Evolutionary conservation across 2,113 vertebrate genomes (phyloP).

Genomic region (Bettongia penicillata): DNA sequence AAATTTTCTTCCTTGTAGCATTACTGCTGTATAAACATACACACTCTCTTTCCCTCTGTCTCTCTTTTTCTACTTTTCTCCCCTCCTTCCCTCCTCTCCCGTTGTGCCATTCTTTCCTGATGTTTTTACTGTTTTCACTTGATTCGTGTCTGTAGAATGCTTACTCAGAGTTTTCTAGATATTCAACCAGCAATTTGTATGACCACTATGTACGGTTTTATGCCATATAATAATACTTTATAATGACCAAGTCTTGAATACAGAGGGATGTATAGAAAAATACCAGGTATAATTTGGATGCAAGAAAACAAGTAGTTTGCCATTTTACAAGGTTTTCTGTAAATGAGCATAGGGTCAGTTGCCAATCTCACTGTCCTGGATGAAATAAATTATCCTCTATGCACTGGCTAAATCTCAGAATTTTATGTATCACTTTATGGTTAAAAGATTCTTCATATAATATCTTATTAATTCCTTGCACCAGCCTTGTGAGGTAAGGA

Average conservation of each 20-base stretch:
- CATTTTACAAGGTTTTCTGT: not conserved
- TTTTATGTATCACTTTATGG: not conserved
- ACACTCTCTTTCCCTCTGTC: not conserved
- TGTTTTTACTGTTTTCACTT: not conserved
- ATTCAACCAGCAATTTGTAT: not conserved
- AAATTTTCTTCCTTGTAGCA: too few relatives aligned
- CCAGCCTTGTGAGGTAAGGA: not conserved
- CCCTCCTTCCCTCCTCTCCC: not conserved
- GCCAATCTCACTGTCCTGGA: not conserved
- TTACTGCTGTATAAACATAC: not conserved
- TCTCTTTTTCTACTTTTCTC: not conserved
- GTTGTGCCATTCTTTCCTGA: not conserved
- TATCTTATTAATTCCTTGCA: not conserved
- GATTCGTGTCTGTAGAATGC: not conserved
- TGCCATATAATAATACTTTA: not conserved
- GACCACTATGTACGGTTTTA: not conserved
- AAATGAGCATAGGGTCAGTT: not conserved
- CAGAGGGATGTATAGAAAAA: not conserved
- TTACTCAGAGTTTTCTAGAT: not conserved
- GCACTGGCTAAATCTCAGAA: not conserved
- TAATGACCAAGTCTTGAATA: not conserved
- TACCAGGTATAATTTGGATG: not conserved
- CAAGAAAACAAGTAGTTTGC: not conserved
- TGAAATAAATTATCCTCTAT: not conserved
- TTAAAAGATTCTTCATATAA: not conserved